Evolutionary conservation across 2,888 invertebrate genomes (phyloP), one percentile per base, ranked within the genome.

Genomic region (Trachelus troglodyta): DNA sequence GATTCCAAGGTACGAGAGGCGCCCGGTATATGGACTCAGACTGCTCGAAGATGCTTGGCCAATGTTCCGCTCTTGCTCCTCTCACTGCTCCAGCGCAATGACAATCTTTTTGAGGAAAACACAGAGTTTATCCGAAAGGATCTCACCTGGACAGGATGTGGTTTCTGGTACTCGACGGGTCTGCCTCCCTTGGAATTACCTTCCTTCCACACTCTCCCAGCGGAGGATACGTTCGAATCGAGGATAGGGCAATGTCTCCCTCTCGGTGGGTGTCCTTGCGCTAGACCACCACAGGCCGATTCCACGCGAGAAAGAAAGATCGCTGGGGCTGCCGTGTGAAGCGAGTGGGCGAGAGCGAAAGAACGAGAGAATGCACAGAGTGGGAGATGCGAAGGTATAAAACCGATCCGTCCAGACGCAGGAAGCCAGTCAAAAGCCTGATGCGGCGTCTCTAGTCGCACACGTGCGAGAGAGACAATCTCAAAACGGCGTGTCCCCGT

Each of bases 381-480:
- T 89, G 90, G 90, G 90, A 89, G 90, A 88, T 88, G 79, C 89
- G 90, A 90, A 89, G 90, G 90, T 89, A 90, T 90, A 90, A 90
- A 90, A 89, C 87, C 87, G 88, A 89, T 89, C 89, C 86, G 83
- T 83, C 83, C 83, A 85, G 84, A 83, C 84, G 85, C 84, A 85
- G 83, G 85, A 83, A 90, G 88, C 84, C 90, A 90, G 90, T 90
- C 90, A 90, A 90, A 90, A 88, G 88, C 89, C 89, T 89, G 86
- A 88, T 90, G 88, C 87, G 89, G 85, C 88, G 88, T 85, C 90
- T 90, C 90, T 90, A 90, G 90, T 90, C 90, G 90, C 90, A 87
- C 86, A 85, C 83, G 89, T 90, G 90, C 90, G 90, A 90, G 90
- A 90, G 90, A 90, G 90, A 87, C 87, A 85, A 89, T 86, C 87